Percentiles rank a stretch among this genome's conserved stretches.
Evolutionary conservation across 92 coral and sea anemone genomes (phyloP).

Genomic region (Heteractis magnifica): DNA sequence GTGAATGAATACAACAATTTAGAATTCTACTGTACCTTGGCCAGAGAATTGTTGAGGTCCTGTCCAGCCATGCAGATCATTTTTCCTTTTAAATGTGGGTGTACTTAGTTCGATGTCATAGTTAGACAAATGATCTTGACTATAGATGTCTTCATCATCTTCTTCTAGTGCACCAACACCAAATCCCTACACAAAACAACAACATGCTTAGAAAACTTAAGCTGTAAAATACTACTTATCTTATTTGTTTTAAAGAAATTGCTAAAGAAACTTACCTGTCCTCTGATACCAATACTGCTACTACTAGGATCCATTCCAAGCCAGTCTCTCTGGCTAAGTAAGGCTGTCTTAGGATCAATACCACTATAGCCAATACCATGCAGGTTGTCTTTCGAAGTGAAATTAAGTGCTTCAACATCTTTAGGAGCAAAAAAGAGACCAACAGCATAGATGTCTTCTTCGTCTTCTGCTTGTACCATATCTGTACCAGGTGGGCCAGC

Average conservation of each 20-base stretch:
- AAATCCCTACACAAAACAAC: constrained; percentile 65
- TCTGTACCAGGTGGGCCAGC: constrained; percentile 43
- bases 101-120: constrained; percentile 71
- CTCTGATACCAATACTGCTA: constrained; percentile 70
- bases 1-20: neutral
- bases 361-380: constrained; percentile 97
- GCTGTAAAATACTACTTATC: no score
- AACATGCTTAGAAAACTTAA: no score
- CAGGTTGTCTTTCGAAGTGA: constrained; percentile 78
- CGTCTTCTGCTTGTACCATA: constrained; percentile 43
- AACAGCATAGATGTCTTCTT: constrained; percentile 85
- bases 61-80: constrained; percentile 85
- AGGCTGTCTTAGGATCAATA: constrained; percentile 67
- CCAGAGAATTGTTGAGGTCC: constrained; percentile 77
- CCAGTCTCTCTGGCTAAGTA: constrained; percentile 39
- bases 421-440: constrained; percentile 98
- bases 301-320: constrained; percentile 45
- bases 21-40: constrained; percentile 39
- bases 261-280: constrained; percentile 56
- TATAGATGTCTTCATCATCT: constrained; percentile 87
- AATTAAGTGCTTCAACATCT: constrained; percentile 71
- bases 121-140: constrained; percentile 66
- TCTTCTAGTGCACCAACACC: constrained; percentile 99
- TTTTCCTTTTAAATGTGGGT: constrained; percentile 27
- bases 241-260: no score